phyloP scores from a whole-genome alignment of 2,113 vertebrate genomes.

The Ptyas mucosa region DNA sequence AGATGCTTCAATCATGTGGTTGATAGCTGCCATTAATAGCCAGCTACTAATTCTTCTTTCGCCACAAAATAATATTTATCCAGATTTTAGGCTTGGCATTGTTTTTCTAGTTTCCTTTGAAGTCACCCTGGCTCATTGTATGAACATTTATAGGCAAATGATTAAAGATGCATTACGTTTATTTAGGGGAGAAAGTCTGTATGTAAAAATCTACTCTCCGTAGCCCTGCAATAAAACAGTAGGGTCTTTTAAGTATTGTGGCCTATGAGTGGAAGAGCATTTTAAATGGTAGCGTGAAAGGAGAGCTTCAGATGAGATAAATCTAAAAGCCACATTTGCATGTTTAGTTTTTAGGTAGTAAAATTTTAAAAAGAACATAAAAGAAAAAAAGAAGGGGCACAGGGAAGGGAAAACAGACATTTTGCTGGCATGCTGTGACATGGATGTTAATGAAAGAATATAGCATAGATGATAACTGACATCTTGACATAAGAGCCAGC shows the following conservation, averaged over 20 bases:
- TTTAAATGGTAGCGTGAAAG: not conserved
- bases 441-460: not conserved
- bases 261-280: not conserved
- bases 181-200: not conserved
- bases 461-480: not conserved
- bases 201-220: conserved; percentile 1
- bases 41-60: too few species aligned
- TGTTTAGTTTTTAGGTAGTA: not conserved
- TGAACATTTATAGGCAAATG: conserved; percentile 17
- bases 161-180: not conserved
- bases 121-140: not conserved
- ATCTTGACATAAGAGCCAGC: not conserved
- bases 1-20: not conserved
- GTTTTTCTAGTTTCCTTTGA: not conserved
- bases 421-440: not conserved
- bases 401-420: too few species aligned
- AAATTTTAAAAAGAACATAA: not conserved
- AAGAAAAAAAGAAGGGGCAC: not conserved
- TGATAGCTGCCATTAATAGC: too few species aligned
- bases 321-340: not conserved
- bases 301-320: not conserved
- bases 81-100: too few species aligned
- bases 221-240: not conserved
- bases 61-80: too few species aligned
- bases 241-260: not conserved